Conservation (phyloP, 1,140 invertebrate species). For the Polypedilum pembai region DNA sequence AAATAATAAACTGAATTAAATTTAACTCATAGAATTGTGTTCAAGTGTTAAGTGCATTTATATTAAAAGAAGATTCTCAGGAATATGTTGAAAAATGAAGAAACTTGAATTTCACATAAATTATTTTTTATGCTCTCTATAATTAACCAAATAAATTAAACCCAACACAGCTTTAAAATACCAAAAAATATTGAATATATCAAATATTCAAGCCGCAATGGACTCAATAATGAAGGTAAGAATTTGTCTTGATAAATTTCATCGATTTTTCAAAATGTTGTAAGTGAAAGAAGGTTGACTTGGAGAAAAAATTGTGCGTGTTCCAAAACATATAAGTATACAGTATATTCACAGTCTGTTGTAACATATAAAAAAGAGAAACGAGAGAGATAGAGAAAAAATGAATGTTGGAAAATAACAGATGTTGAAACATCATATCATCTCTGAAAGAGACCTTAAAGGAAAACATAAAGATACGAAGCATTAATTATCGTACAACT, state of each 20-base stretch:
- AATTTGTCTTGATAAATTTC: neutral
- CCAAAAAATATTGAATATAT: neutral
- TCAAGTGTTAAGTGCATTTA: too few relatives aligned
- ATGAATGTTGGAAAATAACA: slow-evolving; percentile 23
- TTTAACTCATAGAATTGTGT: too few relatives aligned
- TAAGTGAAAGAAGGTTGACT: neutral
- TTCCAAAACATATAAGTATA: neutral
- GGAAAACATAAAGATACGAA: neutral
- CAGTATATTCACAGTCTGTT: neutral
- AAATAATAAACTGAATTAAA: too few relatives aligned
- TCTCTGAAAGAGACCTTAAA: neutral
- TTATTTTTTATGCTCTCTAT: slow-evolving; percentile 8
- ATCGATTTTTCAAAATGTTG: slow-evolving; percentile 18
- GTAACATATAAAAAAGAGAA: slow-evolving; percentile 16
- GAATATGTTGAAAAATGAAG: neutral
- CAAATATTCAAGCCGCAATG: neutral
- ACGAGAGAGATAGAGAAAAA: neutral
- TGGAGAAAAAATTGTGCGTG: slow-evolving; percentile 16
- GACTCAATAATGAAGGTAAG: neutral
- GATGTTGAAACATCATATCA: slow-evolving; percentile 20
- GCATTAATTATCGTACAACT: slow-evolving; percentile 22
- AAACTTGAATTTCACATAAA: neutral
- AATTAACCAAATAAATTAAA: neutral
- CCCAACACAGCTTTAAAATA: slow-evolving; percentile 2
- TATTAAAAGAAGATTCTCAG: neutral